Evolutionary conservation across 2,113 vertebrate species (phyloP).

Genomic region (Campylomormyrus tamandua): DNA sequence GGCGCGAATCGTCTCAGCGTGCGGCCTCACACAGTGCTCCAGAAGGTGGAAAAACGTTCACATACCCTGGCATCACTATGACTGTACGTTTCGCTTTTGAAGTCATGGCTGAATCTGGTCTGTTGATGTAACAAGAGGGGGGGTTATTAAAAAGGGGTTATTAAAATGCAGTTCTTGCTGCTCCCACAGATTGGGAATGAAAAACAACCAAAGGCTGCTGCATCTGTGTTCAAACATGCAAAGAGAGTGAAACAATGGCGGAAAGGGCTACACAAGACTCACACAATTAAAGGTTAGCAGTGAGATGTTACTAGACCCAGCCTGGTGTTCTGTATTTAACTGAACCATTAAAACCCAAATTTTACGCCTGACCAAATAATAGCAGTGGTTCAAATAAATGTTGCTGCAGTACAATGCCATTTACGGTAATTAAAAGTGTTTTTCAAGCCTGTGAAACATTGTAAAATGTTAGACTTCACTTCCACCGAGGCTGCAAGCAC

Average conservation of each 20-base stretch:
- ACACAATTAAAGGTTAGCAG: background rate
- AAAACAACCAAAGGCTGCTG: background rate
- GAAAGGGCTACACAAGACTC: background rate
- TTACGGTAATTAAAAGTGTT: background rate
- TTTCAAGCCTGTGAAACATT: background rate
- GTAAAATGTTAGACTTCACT: background rate
- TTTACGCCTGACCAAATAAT: background rate
- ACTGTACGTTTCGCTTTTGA: constrained; percentile 54
- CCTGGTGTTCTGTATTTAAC: background rate
- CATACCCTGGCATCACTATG: constrained; percentile 57
- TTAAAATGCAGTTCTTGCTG: constrained; percentile 34
- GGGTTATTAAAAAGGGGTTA: constrained; percentile 45
- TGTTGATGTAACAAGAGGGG: constrained; percentile 48
- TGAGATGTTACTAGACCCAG: background rate
- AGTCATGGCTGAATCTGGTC: constrained; percentile 47
- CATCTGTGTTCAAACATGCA: background rate
- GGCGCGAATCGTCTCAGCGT: background rate
- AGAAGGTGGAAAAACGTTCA: constrained; percentile 36
- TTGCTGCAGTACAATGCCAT: background rate
- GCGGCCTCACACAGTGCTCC: background rate
- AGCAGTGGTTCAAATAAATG: background rate
- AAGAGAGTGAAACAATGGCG: background rate
- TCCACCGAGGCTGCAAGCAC: background rate
- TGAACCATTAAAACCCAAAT: background rate
- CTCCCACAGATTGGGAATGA: background rate